These are phyloP conservation scores for Mohoua ochrocephala DNA, from an alignment of 2,113 vertebrate species.

Conservation along the genomic window DNA sequence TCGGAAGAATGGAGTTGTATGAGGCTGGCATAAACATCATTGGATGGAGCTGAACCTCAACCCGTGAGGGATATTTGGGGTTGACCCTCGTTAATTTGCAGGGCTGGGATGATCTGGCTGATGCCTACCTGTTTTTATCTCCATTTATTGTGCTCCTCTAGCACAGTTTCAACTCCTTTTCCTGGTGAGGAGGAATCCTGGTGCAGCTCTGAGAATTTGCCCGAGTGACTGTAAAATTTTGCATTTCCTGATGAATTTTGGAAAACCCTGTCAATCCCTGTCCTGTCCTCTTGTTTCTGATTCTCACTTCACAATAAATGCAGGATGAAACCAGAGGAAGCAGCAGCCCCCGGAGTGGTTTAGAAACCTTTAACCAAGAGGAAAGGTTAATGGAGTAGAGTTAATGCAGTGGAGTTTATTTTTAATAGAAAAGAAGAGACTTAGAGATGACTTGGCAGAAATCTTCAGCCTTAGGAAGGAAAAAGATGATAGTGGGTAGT, in stretches of 20 bases:
- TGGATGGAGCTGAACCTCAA: background rate
- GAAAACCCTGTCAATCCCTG: background rate
- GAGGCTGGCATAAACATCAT: background rate
- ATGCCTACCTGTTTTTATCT: background rate
- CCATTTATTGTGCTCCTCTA: background rate
- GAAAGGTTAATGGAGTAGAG: constrained; percentile 34
- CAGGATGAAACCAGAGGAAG: background rate
- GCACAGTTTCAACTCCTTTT: background rate
- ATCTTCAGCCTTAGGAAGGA: background rate
- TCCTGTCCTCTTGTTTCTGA: background rate
- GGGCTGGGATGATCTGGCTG: background rate
- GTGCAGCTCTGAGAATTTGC: background rate
- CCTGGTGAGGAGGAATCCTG: background rate
- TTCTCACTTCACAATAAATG: background rate
- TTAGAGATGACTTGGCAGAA: constrained; percentile 22
- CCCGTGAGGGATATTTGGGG: background rate
- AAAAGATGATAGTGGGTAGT: background rate
- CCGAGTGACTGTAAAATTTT: background rate
- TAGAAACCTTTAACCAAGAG: constrained; percentile 29
- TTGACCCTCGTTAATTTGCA: background rate
- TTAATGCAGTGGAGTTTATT: constrained; percentile 19
- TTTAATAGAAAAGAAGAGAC: background rate
- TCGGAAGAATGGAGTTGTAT: background rate
- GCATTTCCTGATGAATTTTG: background rate
- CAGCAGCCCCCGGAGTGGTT: background rate